A percentile compares a stretch with the other conserved stretches of the same genome.
phyloP scores from a whole-genome alignment of 2,797 vertebrate genomes.

The Chaenodraco wilsoni region DNA sequence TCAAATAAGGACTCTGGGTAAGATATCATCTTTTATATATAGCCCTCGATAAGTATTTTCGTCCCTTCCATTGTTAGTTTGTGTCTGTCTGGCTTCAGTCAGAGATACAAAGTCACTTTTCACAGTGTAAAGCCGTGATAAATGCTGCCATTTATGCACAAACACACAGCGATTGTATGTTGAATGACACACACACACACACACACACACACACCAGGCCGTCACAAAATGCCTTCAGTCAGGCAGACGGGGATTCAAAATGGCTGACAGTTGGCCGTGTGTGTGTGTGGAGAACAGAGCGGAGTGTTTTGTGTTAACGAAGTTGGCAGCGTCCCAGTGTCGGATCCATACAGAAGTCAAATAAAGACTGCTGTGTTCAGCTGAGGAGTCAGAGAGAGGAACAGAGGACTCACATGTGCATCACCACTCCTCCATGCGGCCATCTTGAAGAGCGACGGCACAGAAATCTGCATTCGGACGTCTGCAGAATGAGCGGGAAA shows the following conservation, averaged over 20 bases:
- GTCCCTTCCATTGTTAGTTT: neutral
- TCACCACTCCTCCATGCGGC: conserved; percentile 16
- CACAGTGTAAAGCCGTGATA: conserved; percentile 34
- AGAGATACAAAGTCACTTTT: conserved; percentile 52
- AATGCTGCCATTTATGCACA: conserved; percentile 34
- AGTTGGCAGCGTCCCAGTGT: conserved; percentile 70
- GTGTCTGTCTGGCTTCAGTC: conserved; percentile 15
- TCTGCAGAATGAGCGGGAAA: neutral
- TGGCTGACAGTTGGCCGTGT: conserved; percentile 60
- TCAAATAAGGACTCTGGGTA: neutral
- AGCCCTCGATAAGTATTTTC: neutral
- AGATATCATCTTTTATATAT: neutral
- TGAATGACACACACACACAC: conserved; percentile 32
- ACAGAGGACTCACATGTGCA: conserved; percentile 23
- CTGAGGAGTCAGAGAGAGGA: conserved; percentile 29
- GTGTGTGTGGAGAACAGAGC: conserved; percentile 41
- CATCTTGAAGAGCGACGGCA: conserved; percentile 40
- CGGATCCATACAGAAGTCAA: conserved; percentile 66
- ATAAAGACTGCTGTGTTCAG: conserved; percentile 67
- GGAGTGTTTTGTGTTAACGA: conserved; percentile 69
- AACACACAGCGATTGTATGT: conserved; percentile 48
- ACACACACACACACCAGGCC: conserved; percentile 58
- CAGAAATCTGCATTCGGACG: neutral
- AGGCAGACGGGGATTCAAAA: conserved; percentile 67
- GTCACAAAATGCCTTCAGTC: conserved; percentile 75